Evolutionary conservation across 2,888 invertebrate genomes (phyloP), one percentile per base, ranked within the genome.

Genomic region (Dolichopus griseipennis): DNA sequence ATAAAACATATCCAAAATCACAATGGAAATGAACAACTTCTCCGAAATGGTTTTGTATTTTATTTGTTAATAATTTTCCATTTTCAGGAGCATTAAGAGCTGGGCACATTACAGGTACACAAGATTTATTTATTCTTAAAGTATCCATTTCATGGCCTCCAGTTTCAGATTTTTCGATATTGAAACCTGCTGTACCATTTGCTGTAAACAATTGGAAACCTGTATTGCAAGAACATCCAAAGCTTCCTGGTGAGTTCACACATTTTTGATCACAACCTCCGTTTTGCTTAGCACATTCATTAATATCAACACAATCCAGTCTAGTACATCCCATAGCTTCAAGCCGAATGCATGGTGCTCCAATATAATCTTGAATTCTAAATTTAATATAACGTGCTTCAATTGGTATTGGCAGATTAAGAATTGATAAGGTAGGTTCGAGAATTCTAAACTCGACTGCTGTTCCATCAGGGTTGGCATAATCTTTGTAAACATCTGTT

Each of bases 201-300:
- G 85, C 82, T 5, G 87, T 86, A 80, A 94, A 96, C 18, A 98
- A 83, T 76, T 96, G 95, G 76, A 88, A 97, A 12, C 98, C 98
- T 64, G 92, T 88, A 76, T 93, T 93, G 77, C 97, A 97, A 71
- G 88, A 87, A 76, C 97, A 97, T 1, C 91, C 87, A 77, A 87
- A 95, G 77, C 91, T 88, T 71, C 96, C 97, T 61, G 95, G 92
- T 69, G 89, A 90, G 74, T 95, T 96, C 64, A 93, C 85, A 81
- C 95, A 96, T 81, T 94, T 94, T 76, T 95, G 95, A 76, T 95
- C 92, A 79, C 95, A 96, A 20, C 95, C 95, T 18, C 95, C 95
- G 76, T 95, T 95, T 73, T 90, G 88, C 41, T 85, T 86, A 64
- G 86, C 85, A 77, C 95, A 96, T 78, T 96, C 95, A 76, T 96